Evolutionary conservation across 92 coral and sea anemone species (phyloP).

Genomic region (Porites cylindrica): DNA sequence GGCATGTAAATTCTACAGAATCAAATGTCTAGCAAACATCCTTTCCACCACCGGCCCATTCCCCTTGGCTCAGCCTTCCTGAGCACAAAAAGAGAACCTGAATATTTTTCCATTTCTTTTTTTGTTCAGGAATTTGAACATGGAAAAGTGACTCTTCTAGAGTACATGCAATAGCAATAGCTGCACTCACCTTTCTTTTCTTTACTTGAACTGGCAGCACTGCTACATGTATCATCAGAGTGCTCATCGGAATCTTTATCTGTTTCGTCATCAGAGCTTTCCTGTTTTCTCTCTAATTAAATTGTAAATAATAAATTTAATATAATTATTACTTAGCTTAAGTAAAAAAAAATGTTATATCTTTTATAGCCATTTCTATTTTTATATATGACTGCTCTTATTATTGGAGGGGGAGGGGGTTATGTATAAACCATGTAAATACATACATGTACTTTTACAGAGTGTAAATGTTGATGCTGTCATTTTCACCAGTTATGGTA

Average conservation of each 20-base stretch:
- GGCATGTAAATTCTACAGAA: constrained; percentile 12
- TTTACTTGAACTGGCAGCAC: constrained; percentile 38
- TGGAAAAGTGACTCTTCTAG: constrained; percentile 14
- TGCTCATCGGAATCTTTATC: constrained; percentile 16
- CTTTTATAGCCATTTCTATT: constrained; percentile 2
- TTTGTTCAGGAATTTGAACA: constrained; percentile 8
- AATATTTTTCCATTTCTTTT: not conserved
- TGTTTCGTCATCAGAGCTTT: constrained; percentile 5
- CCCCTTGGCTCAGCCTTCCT: constrained; percentile 29
- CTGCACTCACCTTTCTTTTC: constrained; percentile 23
- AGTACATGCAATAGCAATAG: not conserved
- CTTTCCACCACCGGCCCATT: constrained; percentile 8
- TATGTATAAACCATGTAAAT: not conserved
- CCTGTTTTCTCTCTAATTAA: constrained; percentile 19
- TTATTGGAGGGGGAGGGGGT: not conserved
- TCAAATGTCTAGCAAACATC: constrained; percentile 16
- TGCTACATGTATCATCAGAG: constrained; percentile 28
- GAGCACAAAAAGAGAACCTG: not conserved
- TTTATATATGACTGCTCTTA: not conserved
- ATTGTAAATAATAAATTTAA: not conserved
- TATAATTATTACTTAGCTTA: constrained; percentile 1
- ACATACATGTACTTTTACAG: not conserved
- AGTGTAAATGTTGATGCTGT: too few species aligned
- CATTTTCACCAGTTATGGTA: too few species aligned
- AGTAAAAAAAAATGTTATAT: not conserved